A percentile compares a stretch with the other conserved stretches of the same genome.
Evolutionary conservation across 2,797 vertebrate genomes (phyloP).

Genomic region (Tokudaia tokunoshimensis): DNA sequence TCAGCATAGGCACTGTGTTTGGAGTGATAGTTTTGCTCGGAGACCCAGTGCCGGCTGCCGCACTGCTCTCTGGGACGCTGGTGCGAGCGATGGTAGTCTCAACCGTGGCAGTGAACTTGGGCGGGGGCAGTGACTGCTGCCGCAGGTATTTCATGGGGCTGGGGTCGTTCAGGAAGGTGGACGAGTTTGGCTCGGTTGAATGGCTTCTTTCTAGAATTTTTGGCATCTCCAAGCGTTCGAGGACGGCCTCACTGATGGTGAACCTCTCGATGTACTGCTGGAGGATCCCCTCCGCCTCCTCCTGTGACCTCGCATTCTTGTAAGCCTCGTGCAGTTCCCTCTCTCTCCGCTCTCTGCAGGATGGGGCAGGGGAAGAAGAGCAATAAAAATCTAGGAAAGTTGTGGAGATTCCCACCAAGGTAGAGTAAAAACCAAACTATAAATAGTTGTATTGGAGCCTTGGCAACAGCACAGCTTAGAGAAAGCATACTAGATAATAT

Average conservation of each 20-base stretch:
- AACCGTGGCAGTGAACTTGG: slow-evolving; percentile 95
- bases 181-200: slow-evolving; percentile 92
- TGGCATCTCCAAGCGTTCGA: slow-evolving; percentile 96
- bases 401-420: not conserved
- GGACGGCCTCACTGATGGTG: slow-evolving; percentile 96
- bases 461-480: not conserved
- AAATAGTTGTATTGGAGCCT: not conserved
- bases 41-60: slow-evolving; percentile 85
- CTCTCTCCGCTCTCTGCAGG: slow-evolving; percentile 94
- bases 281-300: slow-evolving; percentile 95
- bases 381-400: not conserved
- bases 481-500: not conserved
- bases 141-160: slow-evolving; percentile 94
- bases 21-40: slow-evolving; percentile 89
- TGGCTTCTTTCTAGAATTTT: slow-evolving; percentile 96
- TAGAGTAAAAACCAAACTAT: not conserved
- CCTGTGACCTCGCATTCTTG: slow-evolving; percentile 91
- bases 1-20: slow-evolving; percentile 94
- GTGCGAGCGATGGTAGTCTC: slow-evolving; percentile 93
- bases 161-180: slow-evolving; percentile 87
- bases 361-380: not conserved
- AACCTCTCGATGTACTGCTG: slow-evolving; percentile 97
- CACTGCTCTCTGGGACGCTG: slow-evolving; percentile 87
- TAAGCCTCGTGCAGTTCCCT: slow-evolving; percentile 94
- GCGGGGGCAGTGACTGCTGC: slow-evolving; percentile 95